Conservation (phyloP, 1,140 invertebrate genomes). For the Andrena cerasifolii region DNA sequence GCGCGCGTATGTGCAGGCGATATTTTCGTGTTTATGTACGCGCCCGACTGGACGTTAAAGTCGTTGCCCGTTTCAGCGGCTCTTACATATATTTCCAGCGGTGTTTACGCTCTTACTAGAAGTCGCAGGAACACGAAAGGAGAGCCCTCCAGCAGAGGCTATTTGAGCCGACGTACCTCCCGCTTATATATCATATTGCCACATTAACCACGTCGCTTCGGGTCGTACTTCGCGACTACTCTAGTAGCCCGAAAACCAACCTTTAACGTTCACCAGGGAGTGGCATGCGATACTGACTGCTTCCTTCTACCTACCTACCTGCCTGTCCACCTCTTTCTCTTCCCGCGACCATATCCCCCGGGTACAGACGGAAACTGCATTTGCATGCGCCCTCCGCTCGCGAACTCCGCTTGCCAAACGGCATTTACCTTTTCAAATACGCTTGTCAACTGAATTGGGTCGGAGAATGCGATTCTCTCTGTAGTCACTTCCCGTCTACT, state of each 20-base stretch:
- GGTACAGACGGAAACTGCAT: constrained; percentile 47
- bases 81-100: constrained; percentile 59
- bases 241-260: constrained; percentile 61
- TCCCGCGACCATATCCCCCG: constrained; percentile 29
- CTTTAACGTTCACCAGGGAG: constrained; percentile 38
- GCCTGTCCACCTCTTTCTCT: constrained; percentile 8
- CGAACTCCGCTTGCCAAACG: constrained; percentile 11
- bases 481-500: not conserved
- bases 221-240: constrained; percentile 63
- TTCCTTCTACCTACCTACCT: constrained; percentile 7
- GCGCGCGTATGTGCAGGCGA: constrained; percentile 41
- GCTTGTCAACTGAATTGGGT: too few relatives aligned
- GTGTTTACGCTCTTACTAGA: constrained; percentile 51
- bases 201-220: constrained; percentile 70
- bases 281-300: constrained; percentile 49
- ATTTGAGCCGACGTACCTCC: constrained; percentile 61
- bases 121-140: constrained; percentile 35
- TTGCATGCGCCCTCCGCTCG: constrained; percentile 46
- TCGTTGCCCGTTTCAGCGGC: constrained; percentile 63
- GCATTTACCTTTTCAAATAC: not conserved
- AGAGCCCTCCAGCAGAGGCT: constrained; percentile 56
- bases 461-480: not conserved
- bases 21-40: constrained; percentile 72
- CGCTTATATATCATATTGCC: constrained; percentile 72
- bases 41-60: constrained; percentile 60